Percentiles rank a stretch among this genome's conserved stretches.
These are phyloP conservation scores for Amblyjoppa proteus DNA, from an alignment of 2,888 invertebrate genomes.

Conservation along the genomic window DNA sequence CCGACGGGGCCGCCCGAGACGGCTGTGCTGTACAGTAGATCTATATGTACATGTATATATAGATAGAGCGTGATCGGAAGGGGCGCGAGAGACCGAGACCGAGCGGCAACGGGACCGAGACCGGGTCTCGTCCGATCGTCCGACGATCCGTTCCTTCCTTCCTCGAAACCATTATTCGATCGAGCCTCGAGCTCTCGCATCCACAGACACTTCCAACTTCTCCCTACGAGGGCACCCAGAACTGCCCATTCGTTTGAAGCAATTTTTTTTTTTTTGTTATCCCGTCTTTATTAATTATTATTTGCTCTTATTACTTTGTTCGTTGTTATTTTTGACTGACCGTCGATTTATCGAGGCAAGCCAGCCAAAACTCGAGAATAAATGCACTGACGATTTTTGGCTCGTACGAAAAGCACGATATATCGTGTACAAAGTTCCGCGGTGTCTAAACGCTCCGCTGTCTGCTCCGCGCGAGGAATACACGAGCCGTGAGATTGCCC, in stretches of 20 bases:
- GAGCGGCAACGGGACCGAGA: slow-evolving; percentile 60
- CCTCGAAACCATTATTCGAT: slow-evolving; percentile 68
- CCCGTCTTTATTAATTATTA: not conserved
- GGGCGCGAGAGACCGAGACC: slow-evolving; percentile 23
- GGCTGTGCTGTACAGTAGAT: not conserved
- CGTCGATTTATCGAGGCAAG: slow-evolving; percentile 46
- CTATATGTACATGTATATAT: slow-evolving; percentile 31
- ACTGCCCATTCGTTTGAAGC: slow-evolving; percentile 44
- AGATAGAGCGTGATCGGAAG: slow-evolving; percentile 19
- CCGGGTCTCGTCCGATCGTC: slow-evolving; percentile 23
- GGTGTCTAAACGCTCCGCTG: slow-evolving; percentile 43
- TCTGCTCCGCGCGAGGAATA: slow-evolving; percentile 29
- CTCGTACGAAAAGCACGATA: not conserved
- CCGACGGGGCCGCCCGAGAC: slow-evolving; percentile 22
- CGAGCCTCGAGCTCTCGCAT: slow-evolving; percentile 53
- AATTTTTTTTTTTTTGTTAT: slow-evolving; percentile 6
- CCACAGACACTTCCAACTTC: slow-evolving; percentile 21
- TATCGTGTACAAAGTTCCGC: slow-evolving; percentile 36
- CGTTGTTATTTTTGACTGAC: slow-evolving; percentile 34
- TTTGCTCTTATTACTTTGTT: not conserved
- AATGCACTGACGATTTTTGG: not conserved
- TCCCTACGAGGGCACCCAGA: slow-evolving; percentile 28
- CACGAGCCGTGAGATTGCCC: slow-evolving; percentile 63
- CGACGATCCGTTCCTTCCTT: slow-evolving; percentile 54
- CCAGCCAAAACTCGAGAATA: not conserved